Conservation (phyloP, 2,888 invertebrate species). For the Platycheirus albimanus region DNA sequence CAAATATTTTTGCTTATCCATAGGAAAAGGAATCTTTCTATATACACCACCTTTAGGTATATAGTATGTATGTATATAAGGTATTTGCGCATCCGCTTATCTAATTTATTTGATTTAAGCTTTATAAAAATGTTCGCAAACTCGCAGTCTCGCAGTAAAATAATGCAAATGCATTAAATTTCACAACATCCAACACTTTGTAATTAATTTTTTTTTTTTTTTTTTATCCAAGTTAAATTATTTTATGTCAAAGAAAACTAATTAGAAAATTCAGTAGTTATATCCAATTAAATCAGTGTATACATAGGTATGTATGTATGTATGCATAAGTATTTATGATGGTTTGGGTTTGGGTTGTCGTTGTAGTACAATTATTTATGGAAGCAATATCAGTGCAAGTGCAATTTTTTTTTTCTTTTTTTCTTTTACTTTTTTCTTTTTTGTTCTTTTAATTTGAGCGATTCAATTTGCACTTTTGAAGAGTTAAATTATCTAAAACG, state of each 20-base stretch:
- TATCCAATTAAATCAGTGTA: conserved; percentile 52
- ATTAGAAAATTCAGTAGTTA: conserved; percentile 55
- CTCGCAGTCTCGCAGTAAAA: too few relatives aligned
- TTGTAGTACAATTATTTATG: conserved; percentile 32
- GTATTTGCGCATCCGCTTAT: conserved; percentile 65
- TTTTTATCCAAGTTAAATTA: conserved; percentile 19
- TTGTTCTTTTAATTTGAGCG: conserved; percentile 15
- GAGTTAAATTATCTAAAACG: conserved; percentile 7
- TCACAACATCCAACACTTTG: conserved; percentile 59
- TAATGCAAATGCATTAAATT: conserved; percentile 54
- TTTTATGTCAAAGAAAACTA: conserved; percentile 43
- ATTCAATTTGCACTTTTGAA: conserved; percentile 17
- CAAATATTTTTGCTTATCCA: conserved; percentile 29
- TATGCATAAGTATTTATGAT: too few relatives aligned
- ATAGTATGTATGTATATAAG: too few relatives aligned
- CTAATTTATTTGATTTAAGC: conserved; percentile 53
- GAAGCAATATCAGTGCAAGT: conserved; percentile 57
- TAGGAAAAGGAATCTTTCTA: conserved; percentile 33
- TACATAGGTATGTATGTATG: conserved; percentile 16
- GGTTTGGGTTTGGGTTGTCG: conserved; percentile 1
- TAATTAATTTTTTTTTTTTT: too few relatives aligned
- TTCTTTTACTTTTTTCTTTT: conserved; percentile 8
- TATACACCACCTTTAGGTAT: conserved; percentile 18
- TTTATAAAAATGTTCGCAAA: conserved; percentile 1
- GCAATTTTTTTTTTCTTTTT: conserved; percentile 28